Conservation (phyloP, 2,113 vertebrate genomes). For the Semnornis frantzii region DNA sequence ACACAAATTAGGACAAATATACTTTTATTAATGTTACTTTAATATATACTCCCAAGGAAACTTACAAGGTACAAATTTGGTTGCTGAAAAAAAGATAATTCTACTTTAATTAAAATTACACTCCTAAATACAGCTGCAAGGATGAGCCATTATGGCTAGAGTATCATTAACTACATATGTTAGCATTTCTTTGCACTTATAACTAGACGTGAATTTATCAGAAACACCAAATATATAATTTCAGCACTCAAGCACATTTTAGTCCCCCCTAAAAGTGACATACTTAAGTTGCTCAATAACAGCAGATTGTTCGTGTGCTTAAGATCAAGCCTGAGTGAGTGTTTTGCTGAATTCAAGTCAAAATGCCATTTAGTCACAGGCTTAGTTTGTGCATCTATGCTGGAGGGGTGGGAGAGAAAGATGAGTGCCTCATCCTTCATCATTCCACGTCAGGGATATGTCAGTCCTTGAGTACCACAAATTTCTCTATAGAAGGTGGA, state of each 20-base stretch:
- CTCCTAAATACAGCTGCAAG: slow-evolving; percentile 54
- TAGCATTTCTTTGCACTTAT: slow-evolving; percentile 41
- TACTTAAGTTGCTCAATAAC: not conserved
- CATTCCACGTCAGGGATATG: not conserved
- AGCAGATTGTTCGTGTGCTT: not conserved
- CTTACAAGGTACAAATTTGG: slow-evolving; percentile 57
- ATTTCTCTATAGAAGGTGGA: not conserved
- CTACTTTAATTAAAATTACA: slow-evolving; percentile 60
- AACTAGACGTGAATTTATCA: slow-evolving; percentile 4
- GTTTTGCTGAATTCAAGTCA: not conserved
- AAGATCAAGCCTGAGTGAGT: not conserved
- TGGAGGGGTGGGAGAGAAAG: not conserved
- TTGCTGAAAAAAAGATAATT: slow-evolving; percentile 58
- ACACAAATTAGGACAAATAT: slow-evolving; percentile 61
- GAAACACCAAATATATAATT: slow-evolving; percentile 11
- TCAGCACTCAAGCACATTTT: not conserved
- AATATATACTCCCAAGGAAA: slow-evolving; percentile 65
- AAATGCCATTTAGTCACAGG: not conserved
- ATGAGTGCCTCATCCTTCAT: not conserved
- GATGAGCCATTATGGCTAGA: slow-evolving; percentile 35
- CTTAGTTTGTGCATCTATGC: not conserved
- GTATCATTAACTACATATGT: slow-evolving; percentile 15
- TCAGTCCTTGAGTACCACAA: not conserved
- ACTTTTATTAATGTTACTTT: slow-evolving; percentile 48
- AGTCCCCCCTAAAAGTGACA: not conserved